A percentile compares a stretch with the other conserved stretches of the same genome.
Conservation (phyloP, 2,113 vertebrate genomes). For the human region GRCh38 chr5:128587501-128588000, state of each 20-base stretch:
- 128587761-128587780: background rate
- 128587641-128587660: background rate
- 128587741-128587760: background rate
- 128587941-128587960: background rate
- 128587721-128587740: background rate
- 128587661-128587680: conserved; percentile 25
- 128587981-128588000: background rate
- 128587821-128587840: background rate
- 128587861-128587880: background rate
- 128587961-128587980: background rate
- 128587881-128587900: background rate
- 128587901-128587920: background rate
- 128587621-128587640: conserved; percentile 23
- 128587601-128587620: conserved; percentile 10
- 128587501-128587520: background rate
- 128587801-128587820: background rate
- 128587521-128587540: conserved; percentile 6
- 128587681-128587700: background rate
- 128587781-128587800: background rate
- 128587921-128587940: background rate
- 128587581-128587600: background rate
- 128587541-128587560: background rate
- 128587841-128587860: background rate
- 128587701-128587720: background rate
- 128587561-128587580: background rate